Base-by-base conservation (phyloP, 2,888 invertebrate species). In the Lasius platythorax region DNA sequence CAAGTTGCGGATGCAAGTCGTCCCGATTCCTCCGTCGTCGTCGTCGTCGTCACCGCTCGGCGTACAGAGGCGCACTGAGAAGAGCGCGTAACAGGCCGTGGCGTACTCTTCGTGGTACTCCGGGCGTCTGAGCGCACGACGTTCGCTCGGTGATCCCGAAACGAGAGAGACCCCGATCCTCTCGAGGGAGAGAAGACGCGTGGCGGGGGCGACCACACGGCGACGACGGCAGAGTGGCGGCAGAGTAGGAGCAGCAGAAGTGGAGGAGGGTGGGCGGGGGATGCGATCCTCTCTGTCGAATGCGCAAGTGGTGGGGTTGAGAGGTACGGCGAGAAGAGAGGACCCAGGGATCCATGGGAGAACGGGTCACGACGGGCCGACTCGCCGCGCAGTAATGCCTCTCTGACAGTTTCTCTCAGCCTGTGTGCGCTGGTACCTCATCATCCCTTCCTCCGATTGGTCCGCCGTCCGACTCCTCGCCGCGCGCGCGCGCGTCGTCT, bases 381-480 rank as follows among this genome's bases (percentile, higher is more conserved):
- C 87, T 88, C 86, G 87, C 92, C 90, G 89, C 87, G 87, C 88
- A 91, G 91, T 91, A 92, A 90, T 93, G 89, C 87, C 87, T 91
- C 87, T 91, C 92, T 91, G 91, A 93, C 91, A 92, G 92, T 92
- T 93, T 92, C 92, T 93, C 93, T 92, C 89, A 89, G 91, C 87
- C 92, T 91, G 53, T 53, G 18, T 53, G 92, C 90, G 88, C 89
- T 86, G 86, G 86, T 85, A 86, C 90, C 40, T 89, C 92, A 92
- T 93, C 93, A 91, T 92, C 92, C 89, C 88, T 90, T 88, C 89
- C 84, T 88, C 86, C 85, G 37, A 84, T 82, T 75, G 74, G 84
- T 74, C 84, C 79, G 74, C 50, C 15, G 76, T 6, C 11, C 18
- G 79, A 68, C 83, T 66, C 82, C 53, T 23, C 83, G 37, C 67